Conservation (phyloP, 2,797 vertebrate species). For the Menidia menidia region DNA sequence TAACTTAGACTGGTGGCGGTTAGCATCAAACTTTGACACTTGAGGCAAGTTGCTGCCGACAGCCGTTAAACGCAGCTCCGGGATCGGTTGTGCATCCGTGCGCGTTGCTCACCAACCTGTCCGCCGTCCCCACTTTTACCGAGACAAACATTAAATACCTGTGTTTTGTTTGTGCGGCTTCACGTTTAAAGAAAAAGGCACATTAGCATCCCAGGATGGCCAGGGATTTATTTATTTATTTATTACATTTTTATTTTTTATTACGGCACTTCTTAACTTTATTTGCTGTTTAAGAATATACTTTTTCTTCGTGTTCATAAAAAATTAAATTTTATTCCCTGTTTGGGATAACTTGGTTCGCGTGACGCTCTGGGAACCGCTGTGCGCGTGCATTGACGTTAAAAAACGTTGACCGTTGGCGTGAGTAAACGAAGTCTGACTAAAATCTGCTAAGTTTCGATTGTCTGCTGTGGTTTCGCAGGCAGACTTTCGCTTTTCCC, state of each 20-base stretch:
- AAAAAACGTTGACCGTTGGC: neutral
- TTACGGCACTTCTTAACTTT: neutral
- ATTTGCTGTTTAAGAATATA: neutral
- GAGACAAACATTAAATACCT: no score
- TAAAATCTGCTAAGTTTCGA: conserved; percentile 43
- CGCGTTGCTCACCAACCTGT: neutral
- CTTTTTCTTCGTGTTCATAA: no score
- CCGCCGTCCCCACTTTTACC: no score
- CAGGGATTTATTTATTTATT: neutral
- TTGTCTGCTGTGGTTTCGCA: conserved; percentile 31
- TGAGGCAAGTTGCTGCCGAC: conserved; percentile 42
- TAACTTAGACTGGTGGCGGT: conserved; percentile 3
- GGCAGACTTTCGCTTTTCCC: conserved; percentile 1
- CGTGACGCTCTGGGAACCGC: neutral
- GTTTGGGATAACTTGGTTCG: neutral
- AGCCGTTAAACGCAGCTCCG: neutral
- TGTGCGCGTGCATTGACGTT: no score
- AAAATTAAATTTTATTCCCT: neutral
- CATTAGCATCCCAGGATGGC: neutral
- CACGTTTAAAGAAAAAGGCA: neutral
- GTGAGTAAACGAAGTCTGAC: neutral
- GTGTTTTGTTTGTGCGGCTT: neutral
- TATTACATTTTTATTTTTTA: neutral
- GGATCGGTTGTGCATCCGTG: neutral
- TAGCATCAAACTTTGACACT: conserved; percentile 69